Evolutionary conservation across 2,113 vertebrate species (phyloP).

Genomic region (Eptesicus fuscus): DNA sequence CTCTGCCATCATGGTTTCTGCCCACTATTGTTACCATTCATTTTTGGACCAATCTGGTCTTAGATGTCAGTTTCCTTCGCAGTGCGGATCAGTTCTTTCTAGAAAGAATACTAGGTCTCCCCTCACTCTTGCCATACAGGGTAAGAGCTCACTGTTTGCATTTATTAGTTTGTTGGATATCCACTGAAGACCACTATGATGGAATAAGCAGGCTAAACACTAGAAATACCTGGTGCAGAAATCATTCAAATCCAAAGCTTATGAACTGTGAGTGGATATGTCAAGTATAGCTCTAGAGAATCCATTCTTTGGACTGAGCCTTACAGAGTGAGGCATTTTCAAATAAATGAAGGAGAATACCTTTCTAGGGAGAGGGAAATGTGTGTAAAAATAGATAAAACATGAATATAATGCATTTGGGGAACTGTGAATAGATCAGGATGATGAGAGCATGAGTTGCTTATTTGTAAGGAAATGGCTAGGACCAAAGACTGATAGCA

Average conservation of each 20-base stretch:
- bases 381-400: background rate
- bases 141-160: background rate
- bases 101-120: background rate
- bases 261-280: background rate
- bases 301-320: background rate
- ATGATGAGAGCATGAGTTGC: background rate
- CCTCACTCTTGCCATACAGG: background rate
- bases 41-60: background rate
- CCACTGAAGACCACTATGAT: background rate
- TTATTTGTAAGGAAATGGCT: background rate
- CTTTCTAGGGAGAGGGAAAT: background rate
- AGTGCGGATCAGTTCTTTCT: background rate
- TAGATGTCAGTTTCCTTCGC: background rate
- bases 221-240: background rate
- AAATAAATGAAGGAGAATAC: slow-evolving; percentile 6
- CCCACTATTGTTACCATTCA: background rate
- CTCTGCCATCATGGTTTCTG: background rate
- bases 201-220: background rate
- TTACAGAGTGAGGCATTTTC: background rate
- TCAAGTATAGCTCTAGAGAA: background rate
- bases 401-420: background rate
- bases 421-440: background rate
- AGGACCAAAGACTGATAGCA: background rate
- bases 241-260: background rate
- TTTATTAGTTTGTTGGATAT: background rate